Conservation (phyloP, 1,140 invertebrate species). For the Nylanderia fulva region DNA sequence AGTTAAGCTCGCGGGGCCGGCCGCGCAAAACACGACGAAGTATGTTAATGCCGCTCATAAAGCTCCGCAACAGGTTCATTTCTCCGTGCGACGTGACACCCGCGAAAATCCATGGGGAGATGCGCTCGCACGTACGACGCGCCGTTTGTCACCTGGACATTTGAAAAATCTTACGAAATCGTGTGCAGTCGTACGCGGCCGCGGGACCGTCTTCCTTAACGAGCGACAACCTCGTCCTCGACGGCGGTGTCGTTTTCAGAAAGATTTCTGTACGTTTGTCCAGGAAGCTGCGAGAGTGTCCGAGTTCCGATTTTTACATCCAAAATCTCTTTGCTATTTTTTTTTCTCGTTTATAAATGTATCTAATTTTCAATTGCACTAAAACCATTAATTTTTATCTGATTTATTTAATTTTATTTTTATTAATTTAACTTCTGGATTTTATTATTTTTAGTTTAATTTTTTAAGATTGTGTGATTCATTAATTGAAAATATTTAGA, state of each 20-base stretch:
- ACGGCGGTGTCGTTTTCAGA: slow-evolving; percentile 4
- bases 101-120: slow-evolving; percentile 79
- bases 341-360: background rate
- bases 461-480: too few species aligned
- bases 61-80: slow-evolving; percentile 83
- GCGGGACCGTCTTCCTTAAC: slow-evolving; percentile 63
- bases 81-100: slow-evolving; percentile 69
- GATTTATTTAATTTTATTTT: too few species aligned
- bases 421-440: too few species aligned
- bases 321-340: background rate
- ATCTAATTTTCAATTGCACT: too few species aligned
- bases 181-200: slow-evolving; percentile 54
- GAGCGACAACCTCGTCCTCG: slow-evolving; percentile 56
- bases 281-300: background rate
- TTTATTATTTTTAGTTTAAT: too few species aligned
- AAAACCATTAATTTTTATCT: too few species aligned
- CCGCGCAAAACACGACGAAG: slow-evolving; percentile 74
- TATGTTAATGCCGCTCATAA: slow-evolving; percentile 83
- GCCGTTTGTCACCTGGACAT: slow-evolving; percentile 79
- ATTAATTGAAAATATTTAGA: too few species aligned
- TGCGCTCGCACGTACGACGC: slow-evolving; percentile 72
- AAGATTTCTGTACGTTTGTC: background rate
- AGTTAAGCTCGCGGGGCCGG: slow-evolving; percentile 44
- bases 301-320: background rate
- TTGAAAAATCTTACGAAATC: slow-evolving; percentile 75